These are phyloP conservation scores for Elymnias hypermnestra DNA, from an alignment of 1,140 invertebrate genomes.

Conservation along the genomic window DNA sequence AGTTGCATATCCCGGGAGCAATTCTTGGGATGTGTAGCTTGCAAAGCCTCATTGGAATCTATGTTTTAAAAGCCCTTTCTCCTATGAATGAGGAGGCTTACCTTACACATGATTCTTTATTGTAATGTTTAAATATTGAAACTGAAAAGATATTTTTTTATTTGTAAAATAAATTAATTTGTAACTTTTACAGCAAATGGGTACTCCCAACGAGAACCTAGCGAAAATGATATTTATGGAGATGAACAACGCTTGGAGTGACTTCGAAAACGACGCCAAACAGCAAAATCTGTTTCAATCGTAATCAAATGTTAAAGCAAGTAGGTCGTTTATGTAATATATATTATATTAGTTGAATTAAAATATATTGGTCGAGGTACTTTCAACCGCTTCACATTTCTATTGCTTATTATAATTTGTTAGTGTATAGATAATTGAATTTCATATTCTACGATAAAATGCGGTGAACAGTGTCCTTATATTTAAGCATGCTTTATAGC, in stretches of 20 bases:
- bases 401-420: background rate
- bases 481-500: conserved; percentile 19
- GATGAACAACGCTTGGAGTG: conserved; percentile 98
- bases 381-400: background rate
- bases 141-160: no score
- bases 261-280: conserved; percentile 94
- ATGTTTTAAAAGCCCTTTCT: no score
- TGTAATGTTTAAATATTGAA: no score
- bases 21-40: no score
- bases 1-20: no score
- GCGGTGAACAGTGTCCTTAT: conserved; percentile 22
- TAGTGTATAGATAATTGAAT: conserved; percentile 7
- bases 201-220: conserved; percentile 91
- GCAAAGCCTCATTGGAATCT: no score
- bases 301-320: conserved; percentile 20
- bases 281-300: conserved; percentile 88
- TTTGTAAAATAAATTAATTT: no score
- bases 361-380: background rate
- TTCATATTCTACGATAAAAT: conserved; percentile 9
- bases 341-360: background rate
- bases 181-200: conserved; percentile 85
- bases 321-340: background rate
- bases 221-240: conserved; percentile 99
- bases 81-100: no score
- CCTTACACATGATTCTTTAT: no score